Percentiles rank a stretch among this genome's conserved stretches.
Conservation (phyloP, 2,797 vertebrate genomes). For the Sebastes paucispinis region DNA sequence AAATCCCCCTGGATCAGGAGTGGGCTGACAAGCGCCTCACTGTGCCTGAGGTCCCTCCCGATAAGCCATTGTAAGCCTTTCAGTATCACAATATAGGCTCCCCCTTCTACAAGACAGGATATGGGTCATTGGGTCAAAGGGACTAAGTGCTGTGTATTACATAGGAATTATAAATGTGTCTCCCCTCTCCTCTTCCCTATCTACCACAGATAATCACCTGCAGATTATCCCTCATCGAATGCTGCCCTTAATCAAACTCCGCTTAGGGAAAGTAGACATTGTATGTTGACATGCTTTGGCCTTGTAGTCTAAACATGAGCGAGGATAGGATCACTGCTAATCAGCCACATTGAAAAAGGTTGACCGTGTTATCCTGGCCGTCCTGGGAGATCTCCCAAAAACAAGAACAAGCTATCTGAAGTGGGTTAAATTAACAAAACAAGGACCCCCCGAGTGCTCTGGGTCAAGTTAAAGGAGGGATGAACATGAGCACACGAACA, state of each 20-base stretch:
- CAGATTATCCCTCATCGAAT: constrained; percentile 67
- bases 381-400: neutral
- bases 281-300: constrained; percentile 50
- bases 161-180: constrained; percentile 72
- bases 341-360: constrained; percentile 22
- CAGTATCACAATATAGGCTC: constrained; percentile 71
- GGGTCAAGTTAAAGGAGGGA: constrained; percentile 29
- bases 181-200: constrained; percentile 31
- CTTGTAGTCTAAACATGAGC: constrained; percentile 34
- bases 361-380: constrained; percentile 3
- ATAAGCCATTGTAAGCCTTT: constrained; percentile 81
- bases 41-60: constrained; percentile 71
- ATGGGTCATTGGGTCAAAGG: constrained; percentile 79
- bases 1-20: constrained; percentile 64
- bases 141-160: constrained; percentile 72
- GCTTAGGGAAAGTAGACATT: constrained; percentile 59
- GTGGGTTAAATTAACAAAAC: constrained; percentile 31
- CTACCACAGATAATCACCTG: constrained; percentile 67
- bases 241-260: constrained; percentile 66
- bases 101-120: constrained; percentile 72
- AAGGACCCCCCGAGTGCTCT: neutral
- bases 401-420: constrained; percentile 16
- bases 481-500: constrained; percentile 1
- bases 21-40: constrained; percentile 74
- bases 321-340: constrained; percentile 28